Percentiles rank a stretch among this genome's conserved stretches.
These are phyloP conservation scores for Brachionus manjavacas DNA, from an alignment of 1,140 invertebrate genomes.

Conservation along the genomic window DNA sequence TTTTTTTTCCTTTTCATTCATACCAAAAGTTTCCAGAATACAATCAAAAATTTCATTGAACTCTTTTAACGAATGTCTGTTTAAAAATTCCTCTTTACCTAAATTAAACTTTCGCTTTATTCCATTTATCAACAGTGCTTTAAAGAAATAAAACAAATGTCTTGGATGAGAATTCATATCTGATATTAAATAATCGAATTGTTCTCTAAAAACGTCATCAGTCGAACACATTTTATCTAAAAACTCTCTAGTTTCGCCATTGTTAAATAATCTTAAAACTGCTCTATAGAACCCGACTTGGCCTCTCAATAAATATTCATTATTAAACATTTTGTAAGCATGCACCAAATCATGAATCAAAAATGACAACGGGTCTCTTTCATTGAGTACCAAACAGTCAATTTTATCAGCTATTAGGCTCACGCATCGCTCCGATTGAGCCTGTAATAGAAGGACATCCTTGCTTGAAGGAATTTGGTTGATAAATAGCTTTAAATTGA, in stretches of 20 bases:
- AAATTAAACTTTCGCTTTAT: background rate
- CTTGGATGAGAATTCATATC: conserved; percentile 17
- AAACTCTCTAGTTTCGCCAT: background rate
- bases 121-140: background rate
- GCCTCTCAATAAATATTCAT: background rate
- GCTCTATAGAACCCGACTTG: background rate
- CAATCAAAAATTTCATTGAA: background rate
- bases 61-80: background rate
- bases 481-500: background rate
- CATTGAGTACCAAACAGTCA: background rate
- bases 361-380: conserved; percentile 18
- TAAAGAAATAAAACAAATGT: conserved; percentile 19
- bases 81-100: background rate
- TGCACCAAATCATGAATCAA: background rate
- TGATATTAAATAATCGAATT: conserved; percentile 20
- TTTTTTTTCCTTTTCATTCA: background rate
- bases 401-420: conserved; percentile 7
- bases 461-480: background rate
- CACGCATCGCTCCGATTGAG: background rate
- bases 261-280: background rate
- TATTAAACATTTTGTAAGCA: conserved; percentile 16
- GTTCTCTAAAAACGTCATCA: background rate
- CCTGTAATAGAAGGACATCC: background rate
- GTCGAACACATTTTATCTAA: background rate
- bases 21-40: background rate